phyloP scores from a whole-genome alignment of 2,888 invertebrate species.

The Ptychoptera albimana region DNA sequence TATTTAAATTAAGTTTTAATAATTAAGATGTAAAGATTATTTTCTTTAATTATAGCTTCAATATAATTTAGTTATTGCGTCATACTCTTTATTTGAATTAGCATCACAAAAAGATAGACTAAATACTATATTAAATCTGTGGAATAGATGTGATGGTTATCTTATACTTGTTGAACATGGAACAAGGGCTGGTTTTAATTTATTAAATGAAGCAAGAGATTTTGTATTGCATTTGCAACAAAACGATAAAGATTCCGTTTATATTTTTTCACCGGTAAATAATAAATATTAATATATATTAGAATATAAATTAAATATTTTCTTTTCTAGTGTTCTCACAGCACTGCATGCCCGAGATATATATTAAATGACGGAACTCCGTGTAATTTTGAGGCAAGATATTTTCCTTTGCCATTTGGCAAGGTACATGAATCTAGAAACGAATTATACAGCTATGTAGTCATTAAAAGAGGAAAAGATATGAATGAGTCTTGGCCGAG shows the following conservation, averaged over 20 bases:
- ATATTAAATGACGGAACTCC: slow-evolving; percentile 43
- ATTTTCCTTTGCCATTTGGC: slow-evolving; percentile 38
- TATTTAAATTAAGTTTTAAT: not conserved
- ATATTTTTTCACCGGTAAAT: slow-evolving; percentile 54
- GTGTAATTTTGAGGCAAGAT: slow-evolving; percentile 60
- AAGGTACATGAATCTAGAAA: slow-evolving; percentile 25
- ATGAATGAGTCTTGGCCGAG: slow-evolving; percentile 55
- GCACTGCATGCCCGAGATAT: slow-evolving; percentile 58
- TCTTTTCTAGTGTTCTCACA: slow-evolving; percentile 61
- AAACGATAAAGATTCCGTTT: slow-evolving; percentile 30
- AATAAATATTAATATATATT: slow-evolving; percentile 5
- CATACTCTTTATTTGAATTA: slow-evolving; percentile 68
- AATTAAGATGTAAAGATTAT: slow-evolving; percentile 5
- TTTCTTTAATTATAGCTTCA: slow-evolving; percentile 32
- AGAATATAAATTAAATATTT: slow-evolving; percentile 6
- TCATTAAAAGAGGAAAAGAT: slow-evolving; percentile 56
- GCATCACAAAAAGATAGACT: slow-evolving; percentile 47
- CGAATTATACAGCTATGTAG: slow-evolving; percentile 61
- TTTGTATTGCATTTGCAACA: slow-evolving; percentile 37
- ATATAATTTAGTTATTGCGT: slow-evolving; percentile 68
- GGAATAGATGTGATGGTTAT: slow-evolving; percentile 73
- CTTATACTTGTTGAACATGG: slow-evolving; percentile 76
- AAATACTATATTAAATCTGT: slow-evolving; percentile 56
- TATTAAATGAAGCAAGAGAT: slow-evolving; percentile 73
- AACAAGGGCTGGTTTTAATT: slow-evolving; percentile 60